A percentile compares a stretch with the other conserved stretches of the same genome.
Conservation (phyloP, 2,888 invertebrate genomes). For the Labia minor region DNA sequence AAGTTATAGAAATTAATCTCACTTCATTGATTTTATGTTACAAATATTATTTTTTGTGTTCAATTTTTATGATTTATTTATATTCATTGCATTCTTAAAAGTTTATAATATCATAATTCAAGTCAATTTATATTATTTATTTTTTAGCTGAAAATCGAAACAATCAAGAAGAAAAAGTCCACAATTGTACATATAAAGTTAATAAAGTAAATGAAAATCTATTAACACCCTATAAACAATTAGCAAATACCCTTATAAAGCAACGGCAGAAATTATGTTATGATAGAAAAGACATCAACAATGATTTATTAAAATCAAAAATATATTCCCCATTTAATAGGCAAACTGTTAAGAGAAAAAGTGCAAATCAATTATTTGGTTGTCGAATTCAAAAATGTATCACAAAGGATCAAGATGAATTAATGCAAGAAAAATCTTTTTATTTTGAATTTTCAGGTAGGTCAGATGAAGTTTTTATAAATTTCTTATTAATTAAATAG, state of each 20-base stretch:
- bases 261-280: background rate
- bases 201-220: background rate
- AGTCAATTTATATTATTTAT: too few species aligned
- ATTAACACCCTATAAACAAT: background rate
- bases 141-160: background rate
- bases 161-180: background rate
- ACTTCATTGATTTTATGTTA: too few species aligned
- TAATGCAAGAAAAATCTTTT: background rate
- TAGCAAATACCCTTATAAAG: background rate
- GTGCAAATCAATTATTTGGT: background rate
- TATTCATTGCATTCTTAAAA: too few species aligned
- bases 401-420: background rate
- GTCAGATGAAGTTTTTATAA: too few species aligned
- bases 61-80: too few species aligned
- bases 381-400: background rate
- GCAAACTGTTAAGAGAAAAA: background rate
- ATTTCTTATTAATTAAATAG: too few species aligned
- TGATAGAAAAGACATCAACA: background rate
- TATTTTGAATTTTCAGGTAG: constrained; percentile 3
- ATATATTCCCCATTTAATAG: background rate
- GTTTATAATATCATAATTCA: too few species aligned
- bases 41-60: too few species aligned
- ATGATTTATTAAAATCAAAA: background rate
- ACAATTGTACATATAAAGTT: background rate
- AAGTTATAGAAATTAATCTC: too few species aligned